Evolutionary conservation across 1,140 invertebrate species (phyloP), one percentile per base, ranked within the genome.

Genomic region (Eufriesea mexicana): DNA sequence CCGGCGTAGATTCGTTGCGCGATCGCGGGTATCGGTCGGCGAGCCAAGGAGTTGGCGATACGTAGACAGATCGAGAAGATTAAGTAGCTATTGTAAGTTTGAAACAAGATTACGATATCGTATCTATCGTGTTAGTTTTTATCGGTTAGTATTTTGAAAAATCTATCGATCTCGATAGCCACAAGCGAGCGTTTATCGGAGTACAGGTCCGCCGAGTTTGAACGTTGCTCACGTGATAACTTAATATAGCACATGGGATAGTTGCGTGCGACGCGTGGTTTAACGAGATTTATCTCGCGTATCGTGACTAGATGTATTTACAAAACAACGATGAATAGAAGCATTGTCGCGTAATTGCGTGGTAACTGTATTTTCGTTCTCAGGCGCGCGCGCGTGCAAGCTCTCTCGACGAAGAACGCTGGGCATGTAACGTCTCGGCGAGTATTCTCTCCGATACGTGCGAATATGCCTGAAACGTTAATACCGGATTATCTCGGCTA

Each of bases 311-410:
- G 23, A 23, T 68, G n/a, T 45, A 70, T 49, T 49, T 70, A 70
- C 45, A 70, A 70, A 70, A 49, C 16, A 47, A 25, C 45, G 45
- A 70, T 49, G 67, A 70, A 70, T 20, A 70, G 45, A 25, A 20
- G 23, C n/a, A 49, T 25, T 70, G 67, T 70, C 45, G n/a, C 49
- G 16, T 49, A 70, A 70, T 49, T 28, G 45, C 49, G 45, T 28
- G 20, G n/a, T 28, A 49, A 70, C n/a, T 47, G 45, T 49, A 45
- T 49, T 49, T 70, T 66, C 20, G 20, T 66, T 66, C 20, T 45
- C 64, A 66, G 64, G 20, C 42, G 35, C 9, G 64, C 10, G n/a
- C n/a, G n/a, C n/a, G n/a, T n/a, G n/a, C n/a, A n/a, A n/a, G n/a
- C n/a, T n/a, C n/a, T 25, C 14, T 70, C 49, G n/a, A 47, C 8